Evolutionary conservation across 2,888 invertebrate species (phyloP).

Genomic region (Rutpela maculata): DNA sequence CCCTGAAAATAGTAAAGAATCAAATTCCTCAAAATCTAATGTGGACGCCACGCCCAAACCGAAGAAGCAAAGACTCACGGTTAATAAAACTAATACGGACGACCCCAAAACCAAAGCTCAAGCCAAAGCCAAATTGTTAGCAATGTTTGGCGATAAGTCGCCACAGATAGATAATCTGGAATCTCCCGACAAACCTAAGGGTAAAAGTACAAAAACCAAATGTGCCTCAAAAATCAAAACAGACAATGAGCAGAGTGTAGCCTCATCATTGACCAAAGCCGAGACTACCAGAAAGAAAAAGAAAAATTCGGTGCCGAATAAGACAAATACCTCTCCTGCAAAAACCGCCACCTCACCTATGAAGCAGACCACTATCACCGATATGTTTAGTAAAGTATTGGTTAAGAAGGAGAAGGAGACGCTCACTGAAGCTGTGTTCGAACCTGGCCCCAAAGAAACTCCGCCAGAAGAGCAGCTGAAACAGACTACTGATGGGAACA

Average conservation of each 20-base stretch:
- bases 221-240: neutral
- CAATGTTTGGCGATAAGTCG: constrained; percentile 8
- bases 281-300: neutral
- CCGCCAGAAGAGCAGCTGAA: neutral
- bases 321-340: constrained; percentile 8
- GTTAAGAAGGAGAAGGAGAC: constrained; percentile 41
- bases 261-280: neutral
- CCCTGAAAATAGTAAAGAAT: neutral
- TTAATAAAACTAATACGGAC: constrained; percentile 6
- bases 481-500: neutral
- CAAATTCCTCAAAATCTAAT: neutral
- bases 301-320: neutral
- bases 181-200: neutral
- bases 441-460: neutral
- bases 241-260: neutral
- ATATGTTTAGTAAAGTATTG: constrained; percentile 52
- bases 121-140: constrained; percentile 30
- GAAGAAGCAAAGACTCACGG: constrained; percentile 11
- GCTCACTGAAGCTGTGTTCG: neutral
- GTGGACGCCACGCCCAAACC: neutral
- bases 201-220: constrained; percentile 7
- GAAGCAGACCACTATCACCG: constrained; percentile 53
- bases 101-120: constrained; percentile 19
- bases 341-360: constrained; percentile 49
- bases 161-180: constrained; percentile 1